Conservation (phyloP, 2,113 vertebrate species). For the Bos taurus region DNA sequence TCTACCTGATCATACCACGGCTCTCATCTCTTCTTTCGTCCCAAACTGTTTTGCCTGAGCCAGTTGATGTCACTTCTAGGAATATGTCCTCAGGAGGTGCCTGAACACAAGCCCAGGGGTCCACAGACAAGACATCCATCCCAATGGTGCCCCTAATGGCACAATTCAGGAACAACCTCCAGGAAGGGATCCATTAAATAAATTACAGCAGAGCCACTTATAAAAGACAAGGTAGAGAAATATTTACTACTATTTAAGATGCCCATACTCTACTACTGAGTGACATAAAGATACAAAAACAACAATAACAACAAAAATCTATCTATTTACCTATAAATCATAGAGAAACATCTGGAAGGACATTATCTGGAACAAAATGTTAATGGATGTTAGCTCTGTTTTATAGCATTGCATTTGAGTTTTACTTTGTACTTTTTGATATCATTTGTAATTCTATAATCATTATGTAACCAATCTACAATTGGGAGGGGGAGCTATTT, state of each 20-base stretch:
- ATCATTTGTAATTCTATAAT: conserved; percentile 50
- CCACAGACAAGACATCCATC: background rate
- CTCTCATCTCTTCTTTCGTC: background rate
- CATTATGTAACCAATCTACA: conserved; percentile 44
- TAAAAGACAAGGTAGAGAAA: background rate
- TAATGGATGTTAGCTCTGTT: background rate
- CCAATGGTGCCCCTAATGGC: background rate
- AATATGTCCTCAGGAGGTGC: background rate
- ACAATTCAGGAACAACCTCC: background rate
- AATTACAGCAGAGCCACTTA: background rate
- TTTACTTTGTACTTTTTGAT: conserved; percentile 31
- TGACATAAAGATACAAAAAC: background rate
- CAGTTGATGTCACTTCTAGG: background rate
- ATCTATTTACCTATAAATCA: background rate
- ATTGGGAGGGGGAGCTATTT: background rate
- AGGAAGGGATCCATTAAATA: background rate
- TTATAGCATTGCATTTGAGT: background rate
- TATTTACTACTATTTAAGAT: background rate
- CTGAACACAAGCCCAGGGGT: background rate
- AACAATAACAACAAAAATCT: background rate
- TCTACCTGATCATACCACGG: background rate
- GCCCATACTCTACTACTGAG: background rate
- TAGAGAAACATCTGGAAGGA: conserved; percentile 20
- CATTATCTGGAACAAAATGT: background rate
- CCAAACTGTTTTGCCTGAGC: background rate